Evolutionary conservation across 2,797 vertebrate genomes (phyloP).

Genomic region (Silurus aristotelis): DNA sequence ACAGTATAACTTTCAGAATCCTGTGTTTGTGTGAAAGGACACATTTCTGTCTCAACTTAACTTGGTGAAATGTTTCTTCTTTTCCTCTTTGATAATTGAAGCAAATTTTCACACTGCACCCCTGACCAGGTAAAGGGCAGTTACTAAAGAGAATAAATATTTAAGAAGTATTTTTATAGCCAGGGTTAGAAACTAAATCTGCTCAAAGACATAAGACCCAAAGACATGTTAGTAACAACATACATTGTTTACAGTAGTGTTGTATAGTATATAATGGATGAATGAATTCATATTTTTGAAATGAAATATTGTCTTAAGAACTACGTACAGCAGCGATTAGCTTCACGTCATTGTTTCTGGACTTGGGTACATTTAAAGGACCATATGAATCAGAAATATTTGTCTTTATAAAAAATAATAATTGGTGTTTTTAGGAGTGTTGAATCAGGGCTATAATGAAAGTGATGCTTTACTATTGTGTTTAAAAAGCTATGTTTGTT

Average conservation of each 20-base stretch:
- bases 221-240: background rate
- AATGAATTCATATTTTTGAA: background rate
- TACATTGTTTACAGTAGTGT: background rate
- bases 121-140: background rate
- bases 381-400: background rate
- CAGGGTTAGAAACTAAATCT: background rate
- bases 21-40: background rate
- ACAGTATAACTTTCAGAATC: background rate
- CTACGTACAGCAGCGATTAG: background rate
- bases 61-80: background rate
- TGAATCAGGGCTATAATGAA: background rate
- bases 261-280: background rate
- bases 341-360: background rate
- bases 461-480: background rate
- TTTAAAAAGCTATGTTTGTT: background rate
- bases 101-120: background rate
- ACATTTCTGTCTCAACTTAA: background rate
- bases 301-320: background rate
- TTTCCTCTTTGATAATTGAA: background rate
- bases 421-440: background rate
- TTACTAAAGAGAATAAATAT: background rate
- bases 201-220: background rate
- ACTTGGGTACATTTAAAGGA: background rate
- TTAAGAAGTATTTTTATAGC: conserved; percentile 1
- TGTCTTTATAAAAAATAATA: background rate